Conservation (phyloP, 2,888 invertebrate genomes). For the Dolichomitus sp. region DNA sequence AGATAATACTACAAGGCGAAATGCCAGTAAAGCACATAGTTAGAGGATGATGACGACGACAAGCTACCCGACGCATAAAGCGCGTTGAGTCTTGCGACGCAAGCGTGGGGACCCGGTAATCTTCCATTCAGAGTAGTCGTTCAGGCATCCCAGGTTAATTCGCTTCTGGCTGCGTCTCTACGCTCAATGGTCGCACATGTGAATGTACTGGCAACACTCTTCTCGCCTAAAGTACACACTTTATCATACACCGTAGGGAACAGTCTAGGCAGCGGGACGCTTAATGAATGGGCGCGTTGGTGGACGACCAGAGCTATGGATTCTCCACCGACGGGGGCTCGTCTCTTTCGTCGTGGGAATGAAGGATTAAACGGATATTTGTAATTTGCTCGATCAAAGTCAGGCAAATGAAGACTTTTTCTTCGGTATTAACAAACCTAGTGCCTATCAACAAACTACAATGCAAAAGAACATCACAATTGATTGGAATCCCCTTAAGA, state of each 20-base stretch:
- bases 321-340: constrained; percentile 42
- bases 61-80: constrained; percentile 58
- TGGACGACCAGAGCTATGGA: constrained; percentile 56
- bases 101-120: constrained; percentile 67
- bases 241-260: constrained; percentile 1
- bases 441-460: neutral
- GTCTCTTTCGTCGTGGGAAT: constrained; percentile 37
- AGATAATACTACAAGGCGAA: constrained; percentile 24
- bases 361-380: neutral
- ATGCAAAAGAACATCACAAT: neutral
- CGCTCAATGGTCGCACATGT: constrained; percentile 73
- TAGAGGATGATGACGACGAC: constrained; percentile 42
- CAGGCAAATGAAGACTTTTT: neutral
- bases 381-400: neutral
- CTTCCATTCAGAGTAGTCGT: constrained; percentile 78
- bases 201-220: constrained; percentile 62
- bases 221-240: constrained; percentile 21
- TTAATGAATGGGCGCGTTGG: constrained; percentile 75
- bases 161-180: constrained; percentile 73
- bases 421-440: neutral
- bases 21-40: constrained; percentile 23
- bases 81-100: constrained; percentile 60
- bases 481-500: too few species aligned
- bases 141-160: constrained; percentile 79
- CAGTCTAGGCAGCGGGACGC: constrained; percentile 54